Percentiles rank a stretch among this genome's conserved stretches.
Evolutionary conservation across 2,113 vertebrate genomes (phyloP).

Genomic region (Benitochromis conjunctus): DNA sequence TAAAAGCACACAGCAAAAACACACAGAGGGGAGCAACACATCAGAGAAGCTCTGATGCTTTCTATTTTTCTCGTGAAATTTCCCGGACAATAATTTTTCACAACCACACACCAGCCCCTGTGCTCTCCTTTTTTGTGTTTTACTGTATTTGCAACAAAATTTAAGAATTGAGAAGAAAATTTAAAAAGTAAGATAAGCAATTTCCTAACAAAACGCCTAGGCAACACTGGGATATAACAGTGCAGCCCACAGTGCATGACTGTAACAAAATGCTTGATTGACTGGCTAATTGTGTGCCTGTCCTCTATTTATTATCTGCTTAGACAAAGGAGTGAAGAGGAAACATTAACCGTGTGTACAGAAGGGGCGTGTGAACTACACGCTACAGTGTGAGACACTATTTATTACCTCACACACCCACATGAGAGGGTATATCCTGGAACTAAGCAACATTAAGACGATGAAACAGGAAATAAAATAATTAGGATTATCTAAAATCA

Average conservation of each 20-base stretch:
- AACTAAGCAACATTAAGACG: not conserved
- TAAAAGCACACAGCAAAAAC: not conserved
- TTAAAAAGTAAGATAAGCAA: not conserved
- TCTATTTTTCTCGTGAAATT: not conserved
- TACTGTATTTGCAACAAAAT: not conserved
- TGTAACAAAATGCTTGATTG: not conserved
- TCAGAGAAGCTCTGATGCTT: not conserved
- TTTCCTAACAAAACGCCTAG: not conserved
- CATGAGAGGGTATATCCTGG: not conserved
- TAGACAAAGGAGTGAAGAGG: not conserved
- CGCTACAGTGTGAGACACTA: not conserved
- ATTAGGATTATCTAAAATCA: not conserved
- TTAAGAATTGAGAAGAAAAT: fast-evolving
- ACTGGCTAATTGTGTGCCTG: not conserved
- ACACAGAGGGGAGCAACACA: not conserved
- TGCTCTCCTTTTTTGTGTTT: not conserved
- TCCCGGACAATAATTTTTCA: not conserved
- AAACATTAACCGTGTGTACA: not conserved
- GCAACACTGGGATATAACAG: not conserved
- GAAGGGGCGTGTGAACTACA: slow-evolving; percentile 1
- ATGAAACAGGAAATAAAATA: not conserved
- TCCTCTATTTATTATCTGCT: not conserved
- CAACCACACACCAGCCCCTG: not conserved
- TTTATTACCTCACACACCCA: not conserved
- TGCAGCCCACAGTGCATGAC: not conserved